These are phyloP conservation scores for Acanthoscelides obtectus DNA, from an alignment of 2,888 invertebrate genomes.

Conservation along the genomic window DNA sequence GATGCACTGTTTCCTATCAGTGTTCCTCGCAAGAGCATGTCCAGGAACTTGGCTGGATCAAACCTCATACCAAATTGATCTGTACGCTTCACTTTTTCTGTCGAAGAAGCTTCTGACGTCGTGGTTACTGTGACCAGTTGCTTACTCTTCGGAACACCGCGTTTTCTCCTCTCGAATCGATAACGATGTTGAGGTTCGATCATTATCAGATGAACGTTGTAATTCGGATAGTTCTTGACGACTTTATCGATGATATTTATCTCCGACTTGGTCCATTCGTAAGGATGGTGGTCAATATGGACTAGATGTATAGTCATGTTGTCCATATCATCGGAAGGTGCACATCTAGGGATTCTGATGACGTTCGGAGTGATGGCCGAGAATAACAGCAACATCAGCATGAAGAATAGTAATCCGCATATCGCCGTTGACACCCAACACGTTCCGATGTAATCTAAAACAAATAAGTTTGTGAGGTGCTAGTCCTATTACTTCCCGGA, in stretches of 20 bases:
- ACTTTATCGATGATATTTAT: conserved; percentile 38
- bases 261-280: conserved; percentile 30
- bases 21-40: conserved; percentile 16
- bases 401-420: conserved; percentile 31
- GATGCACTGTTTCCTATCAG: conserved; percentile 3
- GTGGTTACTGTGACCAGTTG: conserved; percentile 1
- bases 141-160: background rate
- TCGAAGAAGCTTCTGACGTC: background rate
- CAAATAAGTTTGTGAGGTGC: no score
- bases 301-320: conserved; percentile 40
- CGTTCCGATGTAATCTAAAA: conserved; percentile 38
- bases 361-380: conserved; percentile 23
- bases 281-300: conserved; percentile 28
- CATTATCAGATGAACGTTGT: conserved; percentile 34
- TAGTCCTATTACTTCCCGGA: no score
- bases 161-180: background rate
- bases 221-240: conserved; percentile 35
- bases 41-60: conserved; percentile 18
- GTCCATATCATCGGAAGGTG: conserved; percentile 24
- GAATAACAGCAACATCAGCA: conserved; percentile 30
- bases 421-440: conserved; percentile 37
- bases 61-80: conserved; percentile 17
- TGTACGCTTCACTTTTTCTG: conserved; percentile 11
- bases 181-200: background rate
- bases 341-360: conserved; percentile 30